Percentiles rank a stretch among this genome's conserved stretches.
Evolutionary conservation across 2,113 vertebrate genomes (phyloP).

Genomic region (Python bivittatus): DNA sequence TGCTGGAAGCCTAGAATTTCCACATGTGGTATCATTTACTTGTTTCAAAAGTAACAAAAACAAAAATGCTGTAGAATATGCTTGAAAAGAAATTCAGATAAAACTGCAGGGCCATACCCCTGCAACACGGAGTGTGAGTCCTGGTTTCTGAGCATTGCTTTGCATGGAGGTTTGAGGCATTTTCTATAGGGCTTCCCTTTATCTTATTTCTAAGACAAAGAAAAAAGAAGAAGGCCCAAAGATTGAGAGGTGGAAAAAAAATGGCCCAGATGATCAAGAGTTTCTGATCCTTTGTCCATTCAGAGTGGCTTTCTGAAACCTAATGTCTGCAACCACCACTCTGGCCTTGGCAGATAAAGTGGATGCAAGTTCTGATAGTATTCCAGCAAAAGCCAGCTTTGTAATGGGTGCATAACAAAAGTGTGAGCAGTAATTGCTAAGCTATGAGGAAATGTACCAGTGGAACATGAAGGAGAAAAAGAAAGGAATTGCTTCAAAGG

Average conservation of each 20-base stretch:
- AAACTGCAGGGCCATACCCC: not conserved
- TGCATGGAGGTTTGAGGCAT: not conserved
- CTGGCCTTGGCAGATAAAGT: not conserved
- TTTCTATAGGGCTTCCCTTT: not conserved
- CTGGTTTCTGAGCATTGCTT: not conserved
- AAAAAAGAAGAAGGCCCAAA: not conserved
- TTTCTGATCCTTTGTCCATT: not conserved
- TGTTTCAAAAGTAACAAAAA: not conserved
- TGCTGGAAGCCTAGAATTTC: conserved; percentile 38
- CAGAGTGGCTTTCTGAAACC: not conserved
- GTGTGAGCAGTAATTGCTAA: not conserved
- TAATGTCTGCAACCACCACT: not conserved
- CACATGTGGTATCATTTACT: conserved; percentile 29
- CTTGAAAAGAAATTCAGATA: not conserved
- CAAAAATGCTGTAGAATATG: not conserved
- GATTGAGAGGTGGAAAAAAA: not conserved
- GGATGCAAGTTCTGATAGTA: not conserved
- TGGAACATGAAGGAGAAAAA: not conserved
- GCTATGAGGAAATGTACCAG: not conserved
- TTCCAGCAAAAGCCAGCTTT: not conserved
- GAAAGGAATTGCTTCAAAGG: not conserved
- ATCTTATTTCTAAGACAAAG: not conserved
- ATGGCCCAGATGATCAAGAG: not conserved
- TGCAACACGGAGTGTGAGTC: not conserved
- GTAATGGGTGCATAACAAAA: not conserved